phyloP scores from a whole-genome alignment of 1,140 invertebrate species.

The Lanistes nyassanus region DNA sequence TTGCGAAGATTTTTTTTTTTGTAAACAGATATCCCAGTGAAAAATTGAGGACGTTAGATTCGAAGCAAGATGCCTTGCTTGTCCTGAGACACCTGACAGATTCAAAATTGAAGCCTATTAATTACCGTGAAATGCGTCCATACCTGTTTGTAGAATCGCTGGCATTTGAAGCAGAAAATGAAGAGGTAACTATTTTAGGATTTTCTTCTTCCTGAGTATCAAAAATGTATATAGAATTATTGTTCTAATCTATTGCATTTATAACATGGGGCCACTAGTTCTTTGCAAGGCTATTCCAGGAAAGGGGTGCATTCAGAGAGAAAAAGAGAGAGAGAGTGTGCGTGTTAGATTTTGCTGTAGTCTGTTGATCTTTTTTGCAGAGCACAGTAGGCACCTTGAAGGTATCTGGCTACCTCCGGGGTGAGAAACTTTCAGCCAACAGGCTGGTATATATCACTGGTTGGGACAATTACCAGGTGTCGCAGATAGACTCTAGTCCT shows the following conservation, averaged over 20 bases:
- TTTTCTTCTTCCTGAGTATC: neutral
- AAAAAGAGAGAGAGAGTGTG: no score
- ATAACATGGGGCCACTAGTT: neutral
- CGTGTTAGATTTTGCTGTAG: conserved; percentile 13
- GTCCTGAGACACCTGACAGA: conserved; percentile 82
- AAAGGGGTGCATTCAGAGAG: neutral
- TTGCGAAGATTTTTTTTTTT: conserved; percentile 7
- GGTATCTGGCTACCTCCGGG: conserved; percentile 86
- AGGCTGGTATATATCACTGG: conserved; percentile 89
- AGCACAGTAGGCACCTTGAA: conserved; percentile 76
- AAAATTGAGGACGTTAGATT: conserved; percentile 83
- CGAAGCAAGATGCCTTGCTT: conserved; percentile 80
- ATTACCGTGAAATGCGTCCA: conserved; percentile 81
- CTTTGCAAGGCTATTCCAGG: neutral
- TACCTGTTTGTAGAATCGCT: conserved; percentile 85
- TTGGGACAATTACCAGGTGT: conserved; percentile 92
- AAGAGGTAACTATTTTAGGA: conserved; percentile 1
- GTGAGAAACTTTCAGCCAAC: conserved; percentile 82
- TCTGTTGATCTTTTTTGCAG: conserved; percentile 53
- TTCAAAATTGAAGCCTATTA: conserved; percentile 81
- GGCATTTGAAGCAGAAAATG: conserved; percentile 71
- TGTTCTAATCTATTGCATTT: no score
- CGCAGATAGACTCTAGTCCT: conserved; percentile 77
- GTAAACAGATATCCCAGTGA: conserved; percentile 77
- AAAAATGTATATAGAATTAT: no score